Conservation (phyloP, 2,888 invertebrate genomes). For the Sphaeridia pumilis region DNA sequence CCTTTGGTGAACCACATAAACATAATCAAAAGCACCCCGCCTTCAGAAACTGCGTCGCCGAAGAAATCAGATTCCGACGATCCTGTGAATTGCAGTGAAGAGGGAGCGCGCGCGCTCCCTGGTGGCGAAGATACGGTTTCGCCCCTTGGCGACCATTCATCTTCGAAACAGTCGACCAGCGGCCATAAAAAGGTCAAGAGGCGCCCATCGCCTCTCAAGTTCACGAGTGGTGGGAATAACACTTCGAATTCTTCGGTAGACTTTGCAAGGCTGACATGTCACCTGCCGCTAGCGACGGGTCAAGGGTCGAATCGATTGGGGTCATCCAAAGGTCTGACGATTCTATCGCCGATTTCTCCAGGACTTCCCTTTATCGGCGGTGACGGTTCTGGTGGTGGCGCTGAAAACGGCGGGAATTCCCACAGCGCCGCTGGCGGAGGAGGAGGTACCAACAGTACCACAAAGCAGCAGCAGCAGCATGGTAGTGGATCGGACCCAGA, state of each 20-base stretch:
- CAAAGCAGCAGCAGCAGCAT: too few species aligned
- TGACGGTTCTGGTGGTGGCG: not conserved
- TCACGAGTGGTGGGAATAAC: too few species aligned
- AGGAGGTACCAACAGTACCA: not conserved
- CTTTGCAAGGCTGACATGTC: slow-evolving; percentile 4
- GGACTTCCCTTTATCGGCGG: not conserved
- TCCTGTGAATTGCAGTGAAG: too few species aligned
- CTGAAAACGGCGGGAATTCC: not conserved
- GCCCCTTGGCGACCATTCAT: too few species aligned
- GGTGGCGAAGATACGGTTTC: too few species aligned
- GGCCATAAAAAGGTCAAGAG: not conserved
- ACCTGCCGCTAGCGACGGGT: not conserved
- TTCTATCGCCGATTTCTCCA: slow-evolving; percentile 4
- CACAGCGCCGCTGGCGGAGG: not conserved
- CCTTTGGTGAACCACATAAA: not conserved
- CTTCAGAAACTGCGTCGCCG: not conserved
- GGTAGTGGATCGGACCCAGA: not conserved
- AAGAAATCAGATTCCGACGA: too few species aligned
- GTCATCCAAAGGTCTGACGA: slow-evolving; percentile 3
- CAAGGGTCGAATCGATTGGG: not conserved
- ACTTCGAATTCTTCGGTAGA: not conserved
- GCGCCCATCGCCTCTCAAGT: slow-evolving; percentile 8
- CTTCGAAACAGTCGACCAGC: too few species aligned
- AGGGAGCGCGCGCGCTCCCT: too few species aligned
- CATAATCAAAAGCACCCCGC: slow-evolving; percentile 1